These are phyloP conservation scores for Buphagus erythrorhynchus DNA, from an alignment of 2,797 vertebrate species.

Conservation along the genomic window DNA sequence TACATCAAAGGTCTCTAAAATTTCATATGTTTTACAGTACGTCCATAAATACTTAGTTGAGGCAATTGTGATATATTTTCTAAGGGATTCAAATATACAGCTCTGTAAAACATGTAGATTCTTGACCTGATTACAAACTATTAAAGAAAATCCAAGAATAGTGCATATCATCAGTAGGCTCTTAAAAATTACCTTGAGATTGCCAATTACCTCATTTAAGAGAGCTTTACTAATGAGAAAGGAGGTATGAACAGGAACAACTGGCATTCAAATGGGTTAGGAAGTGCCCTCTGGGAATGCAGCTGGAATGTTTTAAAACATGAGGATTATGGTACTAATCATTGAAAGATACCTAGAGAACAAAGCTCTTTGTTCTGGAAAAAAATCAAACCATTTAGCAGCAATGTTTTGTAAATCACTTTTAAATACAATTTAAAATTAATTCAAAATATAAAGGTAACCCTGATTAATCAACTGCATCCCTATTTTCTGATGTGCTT, in stretches of 20 bases:
- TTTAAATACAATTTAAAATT: not conserved
- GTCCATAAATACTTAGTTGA: not conserved
- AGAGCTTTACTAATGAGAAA: slow-evolving; percentile 59
- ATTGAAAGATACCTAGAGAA: not conserved
- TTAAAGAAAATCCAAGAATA: slow-evolving; percentile 32
- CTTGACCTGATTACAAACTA: slow-evolving; percentile 69
- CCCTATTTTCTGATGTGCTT: not conserved
- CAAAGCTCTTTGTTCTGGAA: not conserved
- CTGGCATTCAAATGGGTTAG: slow-evolving; percentile 36
- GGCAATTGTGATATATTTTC: not conserved
- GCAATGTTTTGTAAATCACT: not conserved
- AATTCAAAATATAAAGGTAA: not conserved
- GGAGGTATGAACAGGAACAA: slow-evolving; percentile 22
- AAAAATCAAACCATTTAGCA: not conserved
- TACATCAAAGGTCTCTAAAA: not conserved
- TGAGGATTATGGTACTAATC: not conserved
- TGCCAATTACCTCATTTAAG: slow-evolving; percentile 70
- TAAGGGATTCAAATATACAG: not conserved
- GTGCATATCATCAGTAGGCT: not conserved
- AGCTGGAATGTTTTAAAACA: slow-evolving; percentile 12
- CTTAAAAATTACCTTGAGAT: slow-evolving; percentile 55
- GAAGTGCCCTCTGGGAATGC: slow-evolving; percentile 28
- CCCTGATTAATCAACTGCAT: not conserved
- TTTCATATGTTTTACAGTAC: not conserved
- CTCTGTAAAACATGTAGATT: not conserved